These are phyloP conservation scores for Gopherus evgoodei DNA, from an alignment of 2,113 vertebrate genomes.

Conservation along the genomic window DNA sequence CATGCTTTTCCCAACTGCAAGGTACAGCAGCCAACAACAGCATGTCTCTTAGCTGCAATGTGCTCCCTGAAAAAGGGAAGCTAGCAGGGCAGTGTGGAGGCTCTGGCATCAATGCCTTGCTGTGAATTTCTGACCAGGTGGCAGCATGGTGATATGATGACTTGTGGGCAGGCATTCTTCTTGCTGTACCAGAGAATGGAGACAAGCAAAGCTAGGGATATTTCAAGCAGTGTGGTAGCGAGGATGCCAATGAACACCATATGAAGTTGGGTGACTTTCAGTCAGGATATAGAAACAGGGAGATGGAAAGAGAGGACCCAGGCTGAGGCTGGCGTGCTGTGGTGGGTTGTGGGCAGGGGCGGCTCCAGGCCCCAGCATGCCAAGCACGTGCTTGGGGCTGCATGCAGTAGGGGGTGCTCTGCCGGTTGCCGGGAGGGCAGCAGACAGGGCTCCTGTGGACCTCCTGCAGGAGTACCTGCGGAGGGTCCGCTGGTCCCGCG, in stretches of 20 bases:
- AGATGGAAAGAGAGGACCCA: constrained; percentile 54
- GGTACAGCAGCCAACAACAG: constrained; percentile 40
- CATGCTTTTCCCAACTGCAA: constrained; percentile 57
- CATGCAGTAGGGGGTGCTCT: too few species aligned
- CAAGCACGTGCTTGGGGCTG: too few species aligned
- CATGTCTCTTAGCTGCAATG: not conserved
- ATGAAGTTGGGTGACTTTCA: constrained; percentile 60
- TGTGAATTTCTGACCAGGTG: constrained; percentile 60
- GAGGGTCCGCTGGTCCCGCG: too few species aligned
- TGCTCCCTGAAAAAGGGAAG: constrained; percentile 39
- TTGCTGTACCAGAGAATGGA: not conserved
- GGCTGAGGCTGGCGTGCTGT: constrained; percentile 42
- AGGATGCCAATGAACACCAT: constrained; percentile 65
- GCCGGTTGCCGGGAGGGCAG: too few species aligned
- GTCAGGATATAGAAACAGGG: constrained; percentile 55
- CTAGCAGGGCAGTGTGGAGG: constrained; percentile 15
- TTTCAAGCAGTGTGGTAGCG: not conserved
- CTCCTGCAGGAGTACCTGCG: too few species aligned
- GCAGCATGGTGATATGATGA: not conserved
- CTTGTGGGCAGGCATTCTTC: not conserved
- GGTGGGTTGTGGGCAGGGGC: not conserved
- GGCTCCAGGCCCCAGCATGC: too few species aligned
- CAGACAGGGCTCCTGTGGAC: too few species aligned
- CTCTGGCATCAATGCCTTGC: constrained; percentile 32
- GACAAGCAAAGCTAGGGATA: constrained; percentile 22